Evolutionary conservation across 37 sponge, comb jelly and placozoan genomes (phyloP).

Genomic region (Chondrilla cf. caribensis): DNA sequence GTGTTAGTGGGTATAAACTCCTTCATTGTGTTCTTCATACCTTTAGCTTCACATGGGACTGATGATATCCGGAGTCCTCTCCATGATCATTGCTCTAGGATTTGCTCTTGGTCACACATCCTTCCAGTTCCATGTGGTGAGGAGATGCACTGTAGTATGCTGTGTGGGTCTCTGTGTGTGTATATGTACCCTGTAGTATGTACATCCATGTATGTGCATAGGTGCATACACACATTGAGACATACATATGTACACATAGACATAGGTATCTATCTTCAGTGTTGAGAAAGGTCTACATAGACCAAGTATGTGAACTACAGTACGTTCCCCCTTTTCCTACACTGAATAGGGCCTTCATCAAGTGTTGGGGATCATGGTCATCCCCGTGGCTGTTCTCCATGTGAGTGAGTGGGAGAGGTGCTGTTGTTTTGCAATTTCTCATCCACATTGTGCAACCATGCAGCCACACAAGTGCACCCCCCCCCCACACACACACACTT

Average conservation of each 20-base stretch:
- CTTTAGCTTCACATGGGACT: slow-evolving; percentile 11
- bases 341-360: background rate
- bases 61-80: background rate
- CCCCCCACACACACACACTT: no score
- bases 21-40: background rate
- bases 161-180: background rate
- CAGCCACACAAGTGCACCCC: no score
- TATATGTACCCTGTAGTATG: slow-evolving; percentile 2
- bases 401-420: background rate
- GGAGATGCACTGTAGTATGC: background rate
- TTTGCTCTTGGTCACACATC: slow-evolving; percentile 20
- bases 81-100: background rate
- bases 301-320: no score
- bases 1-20: no score
- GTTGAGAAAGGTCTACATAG: no score
- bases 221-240: background rate
- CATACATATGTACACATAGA: background rate
- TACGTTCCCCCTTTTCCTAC: no score
- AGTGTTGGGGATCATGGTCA: background rate
- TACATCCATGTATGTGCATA: background rate
- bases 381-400: background rate
- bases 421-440: no score
- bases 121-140: slow-evolving; percentile 10
- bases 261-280: no score
- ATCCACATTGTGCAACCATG: no score